Evolutionary conservation across 2,888 invertebrate genomes (phyloP).

Genomic region (Altica lythri): DNA sequence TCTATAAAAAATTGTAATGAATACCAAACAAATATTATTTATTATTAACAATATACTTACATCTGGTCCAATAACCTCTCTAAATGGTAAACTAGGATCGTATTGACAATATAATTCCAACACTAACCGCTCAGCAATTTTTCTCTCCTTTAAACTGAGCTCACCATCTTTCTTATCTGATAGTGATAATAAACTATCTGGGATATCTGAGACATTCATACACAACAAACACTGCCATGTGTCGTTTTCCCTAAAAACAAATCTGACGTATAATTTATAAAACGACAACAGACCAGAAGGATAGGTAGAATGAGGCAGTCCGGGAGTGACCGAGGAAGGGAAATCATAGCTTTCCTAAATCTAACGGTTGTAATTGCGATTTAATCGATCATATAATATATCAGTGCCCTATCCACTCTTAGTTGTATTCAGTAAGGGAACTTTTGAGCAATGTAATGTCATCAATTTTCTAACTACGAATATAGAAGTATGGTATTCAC

Average conservation of each 20-base stretch:
- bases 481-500: too few species aligned
- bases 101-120: constrained; percentile 92
- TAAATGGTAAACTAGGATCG: constrained; percentile 84
- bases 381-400: too few species aligned
- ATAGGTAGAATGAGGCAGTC: too few species aligned
- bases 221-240: constrained; percentile 93
- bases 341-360: too few species aligned
- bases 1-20: constrained; percentile 4
- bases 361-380: too few species aligned
- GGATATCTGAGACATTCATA: constrained; percentile 75
- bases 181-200: constrained; percentile 58
- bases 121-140: constrained; percentile 81
- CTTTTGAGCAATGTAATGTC: too few species aligned
- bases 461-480: too few species aligned
- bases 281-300: too few species aligned
- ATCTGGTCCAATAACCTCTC: constrained; percentile 80
- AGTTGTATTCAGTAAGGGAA: too few species aligned
- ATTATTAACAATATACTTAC: constrained; percentile 55
- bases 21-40: background rate
- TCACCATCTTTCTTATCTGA: constrained; percentile 59
- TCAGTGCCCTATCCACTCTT: too few species aligned
- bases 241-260: constrained; percentile 64
- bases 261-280: too few species aligned
- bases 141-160: constrained; percentile 66
- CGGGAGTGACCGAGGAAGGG: too few species aligned